Conservation (phyloP, 1,140 invertebrate genomes). For the Brachionus sp. region DNA sequence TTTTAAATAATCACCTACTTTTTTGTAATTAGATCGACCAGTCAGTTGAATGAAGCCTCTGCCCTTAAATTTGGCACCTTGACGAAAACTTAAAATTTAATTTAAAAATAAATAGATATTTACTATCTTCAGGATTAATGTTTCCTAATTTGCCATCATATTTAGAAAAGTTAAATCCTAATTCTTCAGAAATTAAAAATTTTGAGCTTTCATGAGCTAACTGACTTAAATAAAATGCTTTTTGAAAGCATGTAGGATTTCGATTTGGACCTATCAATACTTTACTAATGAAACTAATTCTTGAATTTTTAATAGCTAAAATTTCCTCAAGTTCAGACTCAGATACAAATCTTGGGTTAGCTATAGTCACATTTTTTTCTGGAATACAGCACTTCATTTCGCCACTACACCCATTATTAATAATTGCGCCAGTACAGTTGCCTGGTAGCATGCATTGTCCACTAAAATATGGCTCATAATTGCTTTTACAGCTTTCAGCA, state of each 20-base stretch:
- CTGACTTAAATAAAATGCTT: background rate
- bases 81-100: too few relatives aligned
- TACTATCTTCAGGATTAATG: background rate
- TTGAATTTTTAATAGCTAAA: background rate
- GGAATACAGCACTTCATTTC: background rate
- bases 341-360: background rate
- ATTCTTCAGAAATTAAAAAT: background rate
- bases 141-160: background rate
- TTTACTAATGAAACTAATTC: background rate
- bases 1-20: background rate
- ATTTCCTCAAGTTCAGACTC: background rate
- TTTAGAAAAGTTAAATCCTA: background rate
- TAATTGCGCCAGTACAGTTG: background rate
- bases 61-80: background rate
- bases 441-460: background rate
- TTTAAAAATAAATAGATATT: background rate
- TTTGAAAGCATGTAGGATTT: background rate
- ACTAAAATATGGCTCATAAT: background rate
- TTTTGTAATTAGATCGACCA: background rate
- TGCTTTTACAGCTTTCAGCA: background rate
- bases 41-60: background rate
- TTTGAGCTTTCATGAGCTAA: background rate
- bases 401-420: background rate
- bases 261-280: background rate
- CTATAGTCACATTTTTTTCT: background rate